These are phyloP conservation scores for Drepana arcuata DNA, from an alignment of 1,140 invertebrate species.

Conservation along the genomic window DNA sequence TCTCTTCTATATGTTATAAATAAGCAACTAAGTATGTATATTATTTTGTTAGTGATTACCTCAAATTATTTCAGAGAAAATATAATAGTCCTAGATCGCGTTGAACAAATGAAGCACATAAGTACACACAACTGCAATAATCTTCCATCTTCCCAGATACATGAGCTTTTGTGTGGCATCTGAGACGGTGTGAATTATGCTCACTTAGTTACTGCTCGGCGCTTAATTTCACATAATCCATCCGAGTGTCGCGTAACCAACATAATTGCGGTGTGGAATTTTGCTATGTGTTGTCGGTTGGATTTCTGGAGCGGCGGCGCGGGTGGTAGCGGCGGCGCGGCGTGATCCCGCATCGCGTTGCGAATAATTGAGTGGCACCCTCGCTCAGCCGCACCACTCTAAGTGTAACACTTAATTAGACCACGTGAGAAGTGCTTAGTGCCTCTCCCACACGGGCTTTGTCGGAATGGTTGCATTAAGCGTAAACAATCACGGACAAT, in stretches of 20 bases:
- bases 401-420: conserved; percentile 63
- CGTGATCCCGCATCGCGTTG: conserved; percentile 61
- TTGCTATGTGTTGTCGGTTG: conserved; percentile 32
- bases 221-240: conserved; percentile 62
- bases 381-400: conserved; percentile 26
- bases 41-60: no score
- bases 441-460: conserved; percentile 25
- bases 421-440: conserved; percentile 48
- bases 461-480: conserved; percentile 35
- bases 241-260: conserved; percentile 44
- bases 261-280: conserved; percentile 53
- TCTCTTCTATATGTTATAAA: no score
- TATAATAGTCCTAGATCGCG: no score
- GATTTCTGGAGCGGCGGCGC: conserved; percentile 32
- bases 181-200: conserved; percentile 34
- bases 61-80: no score
- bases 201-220: conserved; percentile 43
- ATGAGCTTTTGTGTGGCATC: conserved; percentile 8
- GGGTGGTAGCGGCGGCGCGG: conserved; percentile 6
- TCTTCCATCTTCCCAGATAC: no score
- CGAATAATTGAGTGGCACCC: conserved; percentile 58
- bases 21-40: no score
- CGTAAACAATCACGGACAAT: conserved; percentile 24
- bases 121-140: no score
- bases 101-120: no score